Percentiles rank a stretch among this genome's conserved stretches.
These are phyloP conservation scores for Cephus pulcher DNA, from an alignment of 2,888 invertebrate species.

Conservation along the genomic window DNA sequence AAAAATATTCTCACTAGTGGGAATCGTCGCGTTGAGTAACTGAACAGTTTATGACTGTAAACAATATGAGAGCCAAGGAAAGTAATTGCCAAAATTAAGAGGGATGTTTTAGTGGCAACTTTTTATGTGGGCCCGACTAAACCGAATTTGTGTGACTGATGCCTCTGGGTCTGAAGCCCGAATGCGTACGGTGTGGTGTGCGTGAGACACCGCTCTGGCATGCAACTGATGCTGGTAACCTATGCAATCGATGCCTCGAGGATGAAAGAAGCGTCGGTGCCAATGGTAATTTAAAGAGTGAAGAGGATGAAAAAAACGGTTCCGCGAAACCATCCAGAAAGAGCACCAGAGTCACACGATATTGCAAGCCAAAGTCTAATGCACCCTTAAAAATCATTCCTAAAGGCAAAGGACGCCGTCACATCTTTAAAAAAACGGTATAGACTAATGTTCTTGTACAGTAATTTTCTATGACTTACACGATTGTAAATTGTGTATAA, in stretches of 20 bases:
- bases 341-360: conserved; percentile 72
- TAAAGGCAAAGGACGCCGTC: conserved; percentile 81
- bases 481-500: not conserved
- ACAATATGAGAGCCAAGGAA: not conserved
- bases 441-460: not conserved
- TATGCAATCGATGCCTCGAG: conserved; percentile 81
- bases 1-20: no score
- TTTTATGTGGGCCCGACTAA: conserved; percentile 4
- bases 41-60: not conserved
- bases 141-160: conserved; percentile 41
- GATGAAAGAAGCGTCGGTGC: conserved; percentile 65
- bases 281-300: conserved; percentile 47
- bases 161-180: conserved; percentile 71
- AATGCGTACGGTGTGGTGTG: conserved; percentile 78
- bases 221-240: conserved; percentile 78
- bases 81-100: not conserved
- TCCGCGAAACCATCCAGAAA: conserved; percentile 68
- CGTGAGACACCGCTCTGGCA: conserved; percentile 82
- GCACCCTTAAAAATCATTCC: conserved; percentile 62
- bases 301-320: conserved; percentile 60
- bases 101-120: no score
- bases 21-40: no score
- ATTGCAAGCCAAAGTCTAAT: conserved; percentile 69
- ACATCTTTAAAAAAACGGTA: conserved; percentile 79
- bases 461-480: not conserved